Conservation (phyloP, 1,140 invertebrate genomes). For the Holcopasites calliopsidis region DNA sequence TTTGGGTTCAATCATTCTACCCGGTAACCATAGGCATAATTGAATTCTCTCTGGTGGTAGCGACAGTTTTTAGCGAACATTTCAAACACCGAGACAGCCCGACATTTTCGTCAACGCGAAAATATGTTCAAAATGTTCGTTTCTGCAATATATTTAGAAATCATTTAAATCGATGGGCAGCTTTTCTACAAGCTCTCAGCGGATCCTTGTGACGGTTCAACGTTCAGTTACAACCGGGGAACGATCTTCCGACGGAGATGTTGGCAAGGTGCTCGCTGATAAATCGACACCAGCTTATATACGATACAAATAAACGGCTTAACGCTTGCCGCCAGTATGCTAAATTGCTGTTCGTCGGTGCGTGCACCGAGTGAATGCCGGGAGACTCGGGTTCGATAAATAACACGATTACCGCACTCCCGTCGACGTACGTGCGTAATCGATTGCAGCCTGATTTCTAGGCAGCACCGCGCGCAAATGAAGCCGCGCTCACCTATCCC, state of each 20-base stretch:
- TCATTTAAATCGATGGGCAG: no score
- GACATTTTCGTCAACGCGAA: no score
- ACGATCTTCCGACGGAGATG: not conserved
- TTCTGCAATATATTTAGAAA: no score
- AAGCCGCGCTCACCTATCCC: conserved; percentile 26
- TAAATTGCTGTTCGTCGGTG: conserved; percentile 24
- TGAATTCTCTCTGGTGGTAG: no score
- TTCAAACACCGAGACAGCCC: no score
- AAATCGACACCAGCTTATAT: conserved; percentile 53
- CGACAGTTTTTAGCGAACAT: no score
- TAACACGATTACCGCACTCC: conserved; percentile 48
- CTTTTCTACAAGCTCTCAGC: no score
- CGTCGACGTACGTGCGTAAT: conserved; percentile 26
- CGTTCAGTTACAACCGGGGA: conserved; percentile 6
- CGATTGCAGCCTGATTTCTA: conserved; percentile 37
- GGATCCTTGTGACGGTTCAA: not conserved
- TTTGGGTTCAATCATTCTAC: no score
- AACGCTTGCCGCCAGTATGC: conserved; percentile 30
- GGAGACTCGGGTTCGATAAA: conserved; percentile 34
- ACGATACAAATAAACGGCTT: conserved; percentile 40
- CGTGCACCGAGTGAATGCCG: not conserved
- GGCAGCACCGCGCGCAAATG: conserved; percentile 22
- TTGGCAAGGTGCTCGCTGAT: conserved; percentile 22
- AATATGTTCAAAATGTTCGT: no score
- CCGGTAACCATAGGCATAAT: no score